Evolutionary conservation across 2,888 invertebrate genomes (phyloP), one percentile per base, ranked within the genome.

Genomic region (Bellardia bayeri): DNA sequence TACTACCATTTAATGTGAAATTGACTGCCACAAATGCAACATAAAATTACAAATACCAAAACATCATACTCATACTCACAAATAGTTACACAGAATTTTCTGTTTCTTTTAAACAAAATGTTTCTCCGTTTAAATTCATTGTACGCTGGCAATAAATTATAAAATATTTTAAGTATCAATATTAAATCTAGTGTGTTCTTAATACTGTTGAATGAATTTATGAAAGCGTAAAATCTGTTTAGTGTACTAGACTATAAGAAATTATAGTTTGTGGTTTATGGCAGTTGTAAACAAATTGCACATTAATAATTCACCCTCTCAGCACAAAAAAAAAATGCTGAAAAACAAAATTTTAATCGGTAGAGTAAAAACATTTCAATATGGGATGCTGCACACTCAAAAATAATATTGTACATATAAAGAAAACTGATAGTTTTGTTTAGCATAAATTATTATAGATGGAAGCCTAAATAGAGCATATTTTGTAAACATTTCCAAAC

Each of bases 241-340:
- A 69, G 68, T 75, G 63, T 80, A 80, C 58, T 54, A 78, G n/a
- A 64, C 33, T 58, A 33, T 63, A 63, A 63, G 68, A 74, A 80
- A 80, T 85, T 80, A 72, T 83, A 78, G 78, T 83, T 83, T 83
- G 78, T 83, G 71, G 78, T 83, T 83, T 83, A 83, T 83, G 71
- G 71, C 63, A 45, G 45, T 64, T 83, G 76, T 83, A 78, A 78
- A 83, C 83, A 83, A 83, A 78, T 83, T 71, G 78, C 37, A 78
- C 78, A 64, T 78, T 83, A 78, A 83, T 83, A 83, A 83, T 78
- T 71, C 56, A 83, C 33, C 45, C 54, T 42, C 42, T 40, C 33
- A 54, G 30, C 9, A 54, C 69, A 30, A 66, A 40, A 30, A 61
- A 66, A 56, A 45, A 66, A 54, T 49, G 6, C 6, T 13, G 33